A percentile compares a stretch with the other conserved stretches of the same genome.
Conservation (phyloP, 2,113 vertebrate genomes). For the Pelodiscus sinensis region DNA sequence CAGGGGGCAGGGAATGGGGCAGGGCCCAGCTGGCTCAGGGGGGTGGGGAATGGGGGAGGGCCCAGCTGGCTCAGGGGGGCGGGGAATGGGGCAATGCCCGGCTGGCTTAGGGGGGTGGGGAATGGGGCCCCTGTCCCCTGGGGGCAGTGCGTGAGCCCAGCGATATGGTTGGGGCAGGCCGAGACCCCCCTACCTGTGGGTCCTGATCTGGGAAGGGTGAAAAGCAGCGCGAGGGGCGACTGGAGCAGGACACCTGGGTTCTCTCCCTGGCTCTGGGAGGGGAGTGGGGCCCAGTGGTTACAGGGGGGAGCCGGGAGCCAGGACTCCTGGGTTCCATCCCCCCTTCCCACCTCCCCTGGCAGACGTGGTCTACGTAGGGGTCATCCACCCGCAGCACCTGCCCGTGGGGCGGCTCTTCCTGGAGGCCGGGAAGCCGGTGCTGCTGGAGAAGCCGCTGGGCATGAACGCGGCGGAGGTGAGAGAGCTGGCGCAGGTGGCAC, state of each 20-base stretch:
- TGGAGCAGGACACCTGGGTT: background rate
- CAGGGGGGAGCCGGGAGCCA: background rate
- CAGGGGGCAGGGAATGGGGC: too few relatives aligned
- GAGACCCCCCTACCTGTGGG: background rate
- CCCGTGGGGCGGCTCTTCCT: conserved; percentile 72
- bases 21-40: too few relatives aligned
- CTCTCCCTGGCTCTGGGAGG: background rate
- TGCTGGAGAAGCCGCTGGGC: conserved; percentile 85
- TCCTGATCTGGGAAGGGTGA: background rate
- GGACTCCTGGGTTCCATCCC: background rate
- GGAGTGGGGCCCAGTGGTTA: background rate
- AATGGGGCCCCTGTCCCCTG: background rate
- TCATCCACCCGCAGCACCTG: conserved; percentile 76
- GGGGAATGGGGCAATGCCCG: background rate
- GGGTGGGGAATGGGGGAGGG: too few relatives aligned
- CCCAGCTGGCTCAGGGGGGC: too few relatives aligned
- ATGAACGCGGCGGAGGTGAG: conserved; percentile 81
- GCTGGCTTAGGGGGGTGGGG: too few relatives aligned
- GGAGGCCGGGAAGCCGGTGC: conserved; percentile 78
- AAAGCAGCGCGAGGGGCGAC: background rate
- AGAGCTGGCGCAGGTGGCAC: conserved; percentile 73
- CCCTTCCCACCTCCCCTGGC: background rate
- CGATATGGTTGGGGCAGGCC: background rate
- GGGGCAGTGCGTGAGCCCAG: background rate
- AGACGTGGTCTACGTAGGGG: conserved; percentile 86